Percentiles rank a stretch among this genome's conserved stretches.
Evolutionary conservation across 1,140 invertebrate species (phyloP).

Genomic region (Vanessa atalanta): DNA sequence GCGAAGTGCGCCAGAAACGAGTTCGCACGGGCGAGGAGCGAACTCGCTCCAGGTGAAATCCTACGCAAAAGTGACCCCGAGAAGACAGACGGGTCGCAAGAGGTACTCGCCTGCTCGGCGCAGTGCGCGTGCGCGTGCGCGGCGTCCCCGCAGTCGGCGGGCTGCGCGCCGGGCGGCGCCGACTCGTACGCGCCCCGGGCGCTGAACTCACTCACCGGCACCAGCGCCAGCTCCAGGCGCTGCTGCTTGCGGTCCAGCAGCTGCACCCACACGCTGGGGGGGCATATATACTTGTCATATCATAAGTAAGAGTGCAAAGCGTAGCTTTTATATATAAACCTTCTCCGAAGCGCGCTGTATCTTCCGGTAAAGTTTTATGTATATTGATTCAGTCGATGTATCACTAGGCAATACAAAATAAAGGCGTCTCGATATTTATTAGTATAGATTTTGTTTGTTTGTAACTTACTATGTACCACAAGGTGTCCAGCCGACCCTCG

Average conservation of each 20-base stretch:
- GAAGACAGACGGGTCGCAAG: background rate
- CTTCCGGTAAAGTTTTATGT: no score
- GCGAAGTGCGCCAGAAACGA: no score
- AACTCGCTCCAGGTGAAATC: no score
- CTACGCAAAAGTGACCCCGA: no score
- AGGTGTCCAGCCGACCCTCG: conserved; percentile 95
- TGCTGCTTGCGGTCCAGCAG: conserved; percentile 93
- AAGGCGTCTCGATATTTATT: background rate
- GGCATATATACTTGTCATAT: background rate
- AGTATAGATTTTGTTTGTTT: background rate
- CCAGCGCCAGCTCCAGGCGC: conserved; percentile 87
- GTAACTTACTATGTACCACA: conserved; percentile 89
- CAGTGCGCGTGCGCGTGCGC: background rate
- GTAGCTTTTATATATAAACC: no score
- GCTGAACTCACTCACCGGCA: conserved; percentile 88
- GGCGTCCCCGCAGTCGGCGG: background rate
- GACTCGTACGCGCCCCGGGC: conserved; percentile 58
- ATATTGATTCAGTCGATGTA: no score
- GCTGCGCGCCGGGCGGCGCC: conserved; percentile 18
- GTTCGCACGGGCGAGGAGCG: no score
- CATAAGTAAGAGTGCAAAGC: no score
- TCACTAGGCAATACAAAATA: no score
- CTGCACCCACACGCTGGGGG: conserved; percentile 93
- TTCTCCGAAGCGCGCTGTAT: no score
- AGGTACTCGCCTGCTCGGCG: background rate